phyloP scores from a whole-genome alignment of 2,113 vertebrate genomes.

The Cyprinodon variegatus region DNA sequence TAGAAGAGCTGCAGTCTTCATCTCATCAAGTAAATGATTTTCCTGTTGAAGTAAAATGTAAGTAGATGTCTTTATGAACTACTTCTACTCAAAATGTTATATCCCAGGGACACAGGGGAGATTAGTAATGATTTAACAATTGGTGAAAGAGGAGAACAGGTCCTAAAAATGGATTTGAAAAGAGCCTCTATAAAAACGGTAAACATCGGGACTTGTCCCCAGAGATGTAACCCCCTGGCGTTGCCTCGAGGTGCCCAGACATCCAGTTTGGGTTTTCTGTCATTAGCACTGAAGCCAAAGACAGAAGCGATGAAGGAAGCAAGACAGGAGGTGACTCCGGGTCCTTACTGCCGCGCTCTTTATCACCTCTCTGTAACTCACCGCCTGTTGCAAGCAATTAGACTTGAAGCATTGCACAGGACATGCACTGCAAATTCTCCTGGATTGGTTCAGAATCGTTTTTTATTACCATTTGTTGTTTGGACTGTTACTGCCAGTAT shows the following conservation, averaged over 20 bases:
- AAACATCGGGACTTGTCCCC: neutral
- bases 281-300: constrained; percentile 21
- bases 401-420: constrained; percentile 16
- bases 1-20: no score
- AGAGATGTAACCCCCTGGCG: constrained; percentile 41
- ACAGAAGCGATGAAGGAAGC: constrained; percentile 39
- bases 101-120: neutral
- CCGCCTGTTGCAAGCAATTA: constrained; percentile 22
- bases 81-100: neutral
- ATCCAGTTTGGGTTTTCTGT: constrained; percentile 37
- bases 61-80: neutral
- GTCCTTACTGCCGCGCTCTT: constrained; percentile 24
- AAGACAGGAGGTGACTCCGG: constrained; percentile 27
- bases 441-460: constrained; percentile 9
- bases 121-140: constrained; percentile 2
- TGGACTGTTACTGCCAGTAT: constrained; percentile 22
- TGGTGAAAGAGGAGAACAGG: no score
- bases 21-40: no score
- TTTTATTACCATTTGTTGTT: constrained; percentile 18
- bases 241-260: constrained; percentile 37
- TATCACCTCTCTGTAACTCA: constrained; percentile 10
- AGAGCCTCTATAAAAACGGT: constrained; percentile 9
- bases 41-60: neutral
- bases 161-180: constrained; percentile 6
- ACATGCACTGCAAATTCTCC: constrained; percentile 23